A percentile compares a stretch with the other conserved stretches of the same genome.
phyloP scores from a whole-genome alignment of 2,113 vertebrate species.

The Cyanistes caeruleus region DNA sequence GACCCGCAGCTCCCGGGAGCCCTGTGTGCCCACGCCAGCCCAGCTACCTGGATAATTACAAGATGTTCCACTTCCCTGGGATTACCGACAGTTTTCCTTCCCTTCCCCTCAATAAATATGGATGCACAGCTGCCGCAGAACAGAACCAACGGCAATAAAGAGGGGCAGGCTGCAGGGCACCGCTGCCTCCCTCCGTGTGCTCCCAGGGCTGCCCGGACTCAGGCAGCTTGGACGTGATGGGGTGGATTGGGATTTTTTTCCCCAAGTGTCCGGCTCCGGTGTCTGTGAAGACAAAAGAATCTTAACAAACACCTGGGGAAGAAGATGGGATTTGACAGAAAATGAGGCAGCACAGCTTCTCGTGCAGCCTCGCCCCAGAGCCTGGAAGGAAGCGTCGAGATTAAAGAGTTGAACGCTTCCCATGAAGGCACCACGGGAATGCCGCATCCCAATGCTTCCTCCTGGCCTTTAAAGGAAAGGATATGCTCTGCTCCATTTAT shows the following conservation, averaged over 20 bases:
- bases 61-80: neutral
- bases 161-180: neutral
- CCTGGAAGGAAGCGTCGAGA: fast-evolving
- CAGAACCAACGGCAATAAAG: neutral
- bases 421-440: neutral
- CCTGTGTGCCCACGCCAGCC: neutral
- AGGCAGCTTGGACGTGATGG: fast-evolving
- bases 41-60: neutral
- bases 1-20: neutral
- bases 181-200: fast-evolving
- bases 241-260: fast-evolving
- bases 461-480: neutral
- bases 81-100: neutral
- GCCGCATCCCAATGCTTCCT: neutral
- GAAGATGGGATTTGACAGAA: fast-evolving
- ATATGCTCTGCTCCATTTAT: neutral
- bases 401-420: neutral
- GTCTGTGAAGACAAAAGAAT: neutral
- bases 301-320: neutral
- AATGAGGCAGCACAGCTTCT: neutral
- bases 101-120: slow-evolving; percentile 17
- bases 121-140: slow-evolving; percentile 8
- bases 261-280: neutral
- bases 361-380: neutral
- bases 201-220: neutral